Base-by-base conservation (phyloP, 2,888 invertebrate genomes). In the Thecocarcelia acutangulata region DNA sequence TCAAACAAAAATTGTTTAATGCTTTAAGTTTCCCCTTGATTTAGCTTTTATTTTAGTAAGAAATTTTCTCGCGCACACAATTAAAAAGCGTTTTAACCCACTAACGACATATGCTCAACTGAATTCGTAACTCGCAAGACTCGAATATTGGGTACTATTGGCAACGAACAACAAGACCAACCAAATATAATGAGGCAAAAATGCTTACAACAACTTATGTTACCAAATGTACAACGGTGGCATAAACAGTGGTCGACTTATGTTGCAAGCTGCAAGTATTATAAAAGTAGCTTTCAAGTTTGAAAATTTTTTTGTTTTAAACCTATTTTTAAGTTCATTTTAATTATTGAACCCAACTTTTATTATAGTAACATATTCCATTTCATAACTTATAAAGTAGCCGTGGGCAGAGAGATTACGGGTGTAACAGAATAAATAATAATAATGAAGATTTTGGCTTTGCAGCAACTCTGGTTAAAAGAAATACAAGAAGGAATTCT, bases 71-170 rank as follows among this genome's bases (percentile, higher is more conserved):
- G 64, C 74, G 68, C 52, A 46, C 13, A 21, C 33, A 33, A 28
- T 4, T 4, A 46, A 68, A 66, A 61, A 59, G 59, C 74, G 74
- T 82, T 74, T 78, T 78, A 78, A 82, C 82, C 78, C 74, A 78
- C 82, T 82, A 82, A 85, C 83, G 82, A 83, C 84, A 76, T 85
- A 82, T 77, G 82, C 83, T 83, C 83, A 82, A 85, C 85, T 85
- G 80, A 85, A 84, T 80, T 84, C 79, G 37, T 68, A 83, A 84
- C 80, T 82, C 58, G 80, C 78, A 85, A 85, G 77, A 84, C 73
- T 82, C 74, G 40, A 64, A 74, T 82, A 61, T 74, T 78, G 78
- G 78, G 63, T 78, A 44, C 78, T 78, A 82, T 82, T 82, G 82
- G 82, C 82, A 82, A 82, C 82, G 78, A 69, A 54, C 54, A 82